Conservation (phyloP, 1,140 invertebrate species). For the Cydia pomonella region DNA sequence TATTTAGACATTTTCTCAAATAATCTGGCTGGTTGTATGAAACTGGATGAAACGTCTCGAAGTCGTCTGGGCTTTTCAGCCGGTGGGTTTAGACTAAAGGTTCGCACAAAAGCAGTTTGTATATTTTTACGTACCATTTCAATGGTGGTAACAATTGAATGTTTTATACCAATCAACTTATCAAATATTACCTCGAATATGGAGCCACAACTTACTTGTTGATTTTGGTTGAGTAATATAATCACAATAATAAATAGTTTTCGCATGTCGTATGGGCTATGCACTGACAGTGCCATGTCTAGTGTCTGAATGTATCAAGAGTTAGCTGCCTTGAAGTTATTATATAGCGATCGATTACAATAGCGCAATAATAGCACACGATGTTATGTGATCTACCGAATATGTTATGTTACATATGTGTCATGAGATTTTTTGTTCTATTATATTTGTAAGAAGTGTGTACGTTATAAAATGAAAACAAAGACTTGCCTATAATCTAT, state of each 20-base stretch:
- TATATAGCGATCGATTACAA: slow-evolving; percentile 5
- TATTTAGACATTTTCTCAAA: not conserved
- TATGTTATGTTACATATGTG: no score
- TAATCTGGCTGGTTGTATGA: not conserved
- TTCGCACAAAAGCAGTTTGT: not conserved
- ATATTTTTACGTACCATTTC: not conserved
- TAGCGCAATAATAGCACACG: not conserved
- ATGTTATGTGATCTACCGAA: not conserved
- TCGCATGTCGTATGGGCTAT: not conserved
- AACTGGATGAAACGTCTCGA: not conserved
- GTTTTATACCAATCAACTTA: not conserved
- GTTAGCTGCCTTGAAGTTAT: not conserved
- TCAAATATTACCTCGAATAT: not conserved
- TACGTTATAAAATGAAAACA: no score
- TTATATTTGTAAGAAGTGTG: no score
- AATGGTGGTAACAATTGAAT: not conserved
- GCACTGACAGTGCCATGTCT: not conserved
- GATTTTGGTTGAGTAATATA: not conserved
- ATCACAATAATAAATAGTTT: not conserved
- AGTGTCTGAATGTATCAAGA: not conserved
- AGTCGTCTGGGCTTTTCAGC: not conserved
- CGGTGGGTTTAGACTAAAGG: not conserved
- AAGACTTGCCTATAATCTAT: no score
- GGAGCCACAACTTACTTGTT: not conserved
- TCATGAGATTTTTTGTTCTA: not conserved